Evolutionary conservation across 2,888 invertebrate genomes (phyloP).

Genomic region (Drepana falcataria): DNA sequence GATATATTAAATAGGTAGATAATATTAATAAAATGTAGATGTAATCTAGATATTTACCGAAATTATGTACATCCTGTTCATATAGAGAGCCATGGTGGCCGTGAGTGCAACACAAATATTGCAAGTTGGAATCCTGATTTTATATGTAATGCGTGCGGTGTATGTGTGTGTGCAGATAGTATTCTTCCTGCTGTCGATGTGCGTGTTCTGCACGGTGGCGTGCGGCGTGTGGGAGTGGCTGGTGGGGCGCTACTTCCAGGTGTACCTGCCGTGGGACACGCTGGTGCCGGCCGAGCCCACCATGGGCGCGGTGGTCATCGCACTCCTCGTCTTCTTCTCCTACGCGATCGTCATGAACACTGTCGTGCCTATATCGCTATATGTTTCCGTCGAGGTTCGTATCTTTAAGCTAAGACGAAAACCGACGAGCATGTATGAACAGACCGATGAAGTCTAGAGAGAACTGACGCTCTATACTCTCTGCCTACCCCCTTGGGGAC

Average conservation of each 20-base stretch:
- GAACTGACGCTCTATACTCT: too few relatives aligned
- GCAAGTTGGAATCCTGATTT: too few relatives aligned
- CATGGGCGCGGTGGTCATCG: constrained; percentile 93
- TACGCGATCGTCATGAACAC: constrained; percentile 99
- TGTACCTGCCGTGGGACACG: constrained; percentile 96
- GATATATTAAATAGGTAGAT: too few relatives aligned
- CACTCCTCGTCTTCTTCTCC: constrained; percentile 98
- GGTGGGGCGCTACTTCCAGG: constrained; percentile 92
- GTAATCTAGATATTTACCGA: too few relatives aligned
- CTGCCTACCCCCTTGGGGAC: too few relatives aligned
- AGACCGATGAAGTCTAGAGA: too few relatives aligned
- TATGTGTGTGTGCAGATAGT: constrained; percentile 88
- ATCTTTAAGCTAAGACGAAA: background rate
- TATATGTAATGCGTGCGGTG: background rate
- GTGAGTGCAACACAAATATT: too few relatives aligned
- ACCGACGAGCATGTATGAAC: too few relatives aligned
- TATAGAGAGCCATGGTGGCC: too few relatives aligned
- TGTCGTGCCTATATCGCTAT: constrained; percentile 99
- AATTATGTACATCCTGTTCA: too few relatives aligned
- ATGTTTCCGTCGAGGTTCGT: constrained; percentile 94
- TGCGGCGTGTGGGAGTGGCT: constrained; percentile 99
- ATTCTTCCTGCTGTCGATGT: constrained; percentile 97
- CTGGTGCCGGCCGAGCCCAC: constrained; percentile 91
- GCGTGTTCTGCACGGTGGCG: constrained; percentile 97
- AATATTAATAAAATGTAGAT: too few relatives aligned